Evolutionary conservation across 2,888 invertebrate species (phyloP).

Genomic region (Dryomyza anilis): DNA sequence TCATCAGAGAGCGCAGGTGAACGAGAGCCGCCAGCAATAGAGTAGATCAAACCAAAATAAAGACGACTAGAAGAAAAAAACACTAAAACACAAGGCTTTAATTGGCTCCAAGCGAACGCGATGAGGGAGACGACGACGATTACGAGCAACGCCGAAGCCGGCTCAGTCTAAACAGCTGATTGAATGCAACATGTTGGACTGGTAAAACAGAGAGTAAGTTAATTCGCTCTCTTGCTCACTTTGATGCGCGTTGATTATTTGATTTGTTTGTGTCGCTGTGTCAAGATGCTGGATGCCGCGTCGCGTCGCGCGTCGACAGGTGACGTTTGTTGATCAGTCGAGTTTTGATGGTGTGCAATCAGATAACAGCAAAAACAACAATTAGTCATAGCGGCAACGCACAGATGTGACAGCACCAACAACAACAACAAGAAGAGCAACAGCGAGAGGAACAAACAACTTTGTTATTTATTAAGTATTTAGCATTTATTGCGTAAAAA

Average conservation of each 20-base stretch:
- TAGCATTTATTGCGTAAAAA: conserved; percentile 1
- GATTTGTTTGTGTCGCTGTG: no score
- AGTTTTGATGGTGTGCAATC: not conserved
- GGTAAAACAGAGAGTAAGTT: not conserved
- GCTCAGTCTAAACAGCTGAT: conserved; percentile 18
- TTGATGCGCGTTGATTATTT: not conserved
- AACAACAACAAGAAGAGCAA: not conserved
- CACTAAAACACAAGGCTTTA: not conserved
- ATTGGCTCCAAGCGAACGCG: not conserved
- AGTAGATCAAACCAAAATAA: no score
- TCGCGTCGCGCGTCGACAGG: not conserved
- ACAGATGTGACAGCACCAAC: not conserved
- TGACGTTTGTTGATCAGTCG: not conserved
- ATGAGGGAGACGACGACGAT: no score
- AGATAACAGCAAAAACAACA: conserved; percentile 16
- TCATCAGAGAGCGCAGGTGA: not conserved
- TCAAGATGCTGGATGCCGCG: not conserved
- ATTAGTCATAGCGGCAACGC: not conserved
- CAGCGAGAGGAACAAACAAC: no score
- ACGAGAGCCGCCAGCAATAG: not conserved
- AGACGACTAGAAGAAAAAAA: not conserved
- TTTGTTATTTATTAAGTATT: no score
- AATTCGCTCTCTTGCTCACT: not conserved
- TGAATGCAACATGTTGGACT: conserved; percentile 8
- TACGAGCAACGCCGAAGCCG: no score